Conservation (phyloP, 2,113 vertebrate genomes). For the Romanogobio albipinnatus region DNA sequence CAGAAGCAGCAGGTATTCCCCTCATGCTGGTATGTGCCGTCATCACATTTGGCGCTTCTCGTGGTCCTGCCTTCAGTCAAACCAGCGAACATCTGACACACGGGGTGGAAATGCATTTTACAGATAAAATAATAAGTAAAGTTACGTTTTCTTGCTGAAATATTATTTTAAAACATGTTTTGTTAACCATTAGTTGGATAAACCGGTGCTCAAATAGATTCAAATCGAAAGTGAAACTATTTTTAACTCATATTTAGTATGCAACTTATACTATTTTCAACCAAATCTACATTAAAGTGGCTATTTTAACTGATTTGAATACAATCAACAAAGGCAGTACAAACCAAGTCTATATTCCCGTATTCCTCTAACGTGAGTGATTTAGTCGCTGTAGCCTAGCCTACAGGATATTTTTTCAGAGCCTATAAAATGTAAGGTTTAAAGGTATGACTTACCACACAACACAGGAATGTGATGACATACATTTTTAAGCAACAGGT, state of each 20-base stretch:
- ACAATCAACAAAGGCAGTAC: background rate
- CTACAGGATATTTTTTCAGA: too few species aligned
- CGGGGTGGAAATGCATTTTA: background rate
- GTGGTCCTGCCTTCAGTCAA: background rate
- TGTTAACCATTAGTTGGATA: background rate
- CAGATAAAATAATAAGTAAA: background rate
- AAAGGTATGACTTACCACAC: background rate
- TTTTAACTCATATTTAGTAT: background rate
- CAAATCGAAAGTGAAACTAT: conserved; percentile 29
- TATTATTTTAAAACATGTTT: background rate
- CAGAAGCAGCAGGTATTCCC: conserved; percentile 61
- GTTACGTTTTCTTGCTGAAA: background rate
- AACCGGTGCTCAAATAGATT: background rate
- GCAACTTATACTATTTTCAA: background rate
- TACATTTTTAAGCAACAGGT: background rate
- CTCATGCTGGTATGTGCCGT: conserved; percentile 35
- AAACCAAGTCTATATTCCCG: background rate
- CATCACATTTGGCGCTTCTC: background rate
- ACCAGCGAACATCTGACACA: background rate
- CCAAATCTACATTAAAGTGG: too few species aligned
- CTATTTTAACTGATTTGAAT: too few species aligned
- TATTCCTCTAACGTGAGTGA: background rate
- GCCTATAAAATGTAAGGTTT: background rate
- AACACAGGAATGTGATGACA: background rate
- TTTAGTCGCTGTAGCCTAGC: background rate